Evolutionary conservation across 2,888 invertebrate genomes (phyloP), one percentile per base, ranked within the genome.

Genomic region (Scelioninae gen. 1): DNA sequence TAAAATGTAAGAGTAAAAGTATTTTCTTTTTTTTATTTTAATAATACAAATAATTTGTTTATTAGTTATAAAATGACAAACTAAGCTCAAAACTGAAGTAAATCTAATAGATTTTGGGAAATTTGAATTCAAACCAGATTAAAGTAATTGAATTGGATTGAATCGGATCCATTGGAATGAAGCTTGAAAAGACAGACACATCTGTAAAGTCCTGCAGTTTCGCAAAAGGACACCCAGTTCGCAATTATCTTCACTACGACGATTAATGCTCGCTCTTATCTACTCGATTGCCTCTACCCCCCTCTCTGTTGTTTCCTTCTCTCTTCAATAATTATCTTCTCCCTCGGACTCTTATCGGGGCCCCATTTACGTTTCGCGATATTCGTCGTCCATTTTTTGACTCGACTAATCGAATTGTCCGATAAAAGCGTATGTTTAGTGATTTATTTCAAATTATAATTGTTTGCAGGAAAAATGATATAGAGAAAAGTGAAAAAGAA

Each of bases 201-300:
- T 60, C 32, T 45, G 34, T 29, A 55, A 69, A 58, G 68, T 68
- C 78, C 71, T 71, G 74, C 53, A 38, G 58, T 62, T 80, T 68
- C 49, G 79, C 74, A 62, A 80, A 80, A 80, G 68, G 74, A 80
- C 74, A 68, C 68, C 56, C 69, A 34, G 53, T 60, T 53, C 15
- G 55, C 68, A 68, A 60, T 80, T 74, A 74, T 74, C 79, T 66
- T 9, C 66, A 40, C 23, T 43, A 56, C 63, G 10, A 51, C 68
- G 62, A 63, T 69, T 69, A 63, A 75, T 69, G 68, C 47, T 13
- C 38, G 43, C 34, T 72, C 72, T 72, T 71, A 72, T 72, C 78
- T 49, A 6, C 6, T 29, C 56, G 51, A 51, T 51, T 53, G 31
- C 34, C 47, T 43, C 47, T 15, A 23, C 11, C 49, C 47, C 16